Evolutionary conservation across 1,140 invertebrate species (phyloP).

Genomic region (Hycleus phaleratus): DNA sequence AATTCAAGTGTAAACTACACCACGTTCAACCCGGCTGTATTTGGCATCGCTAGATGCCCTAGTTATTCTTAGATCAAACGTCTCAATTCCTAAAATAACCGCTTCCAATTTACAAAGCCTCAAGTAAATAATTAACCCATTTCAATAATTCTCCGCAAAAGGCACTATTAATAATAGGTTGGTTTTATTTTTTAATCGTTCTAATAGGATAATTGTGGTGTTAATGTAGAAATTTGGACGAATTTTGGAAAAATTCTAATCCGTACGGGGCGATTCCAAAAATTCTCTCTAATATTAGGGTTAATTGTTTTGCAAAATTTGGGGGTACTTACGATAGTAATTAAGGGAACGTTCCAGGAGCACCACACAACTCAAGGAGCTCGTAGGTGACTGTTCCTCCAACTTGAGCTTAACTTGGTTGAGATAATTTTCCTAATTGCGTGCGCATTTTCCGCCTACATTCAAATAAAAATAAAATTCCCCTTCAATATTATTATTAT

Average conservation of each 20-base stretch:
- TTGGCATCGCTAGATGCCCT: conserved; percentile 27
- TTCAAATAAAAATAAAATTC: no score
- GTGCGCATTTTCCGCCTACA: no score
- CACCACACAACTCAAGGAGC: conserved; percentile 41
- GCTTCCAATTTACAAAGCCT: neutral
- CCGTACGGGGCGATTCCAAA: neutral
- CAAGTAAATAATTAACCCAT: neutral
- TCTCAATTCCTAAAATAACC: conserved; percentile 28
- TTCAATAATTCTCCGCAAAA: neutral
- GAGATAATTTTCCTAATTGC: no score
- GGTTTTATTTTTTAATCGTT: neutral
- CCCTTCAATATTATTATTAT: no score
- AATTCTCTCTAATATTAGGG: neutral
- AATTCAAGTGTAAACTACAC: conserved; percentile 26
- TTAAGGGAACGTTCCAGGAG: conserved; percentile 37
- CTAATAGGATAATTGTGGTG: no score
- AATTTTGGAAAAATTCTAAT: neutral
- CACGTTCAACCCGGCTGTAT: conserved; percentile 28
- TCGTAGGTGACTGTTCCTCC: conserved; percentile 35
- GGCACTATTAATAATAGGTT: neutral
- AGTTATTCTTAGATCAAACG: conserved; percentile 31
- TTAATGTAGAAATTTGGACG: neutral
- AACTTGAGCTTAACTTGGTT: no score
- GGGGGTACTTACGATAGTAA: conserved; percentile 26
- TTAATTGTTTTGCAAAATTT: neutral